Conservation (phyloP, 2,888 invertebrate genomes). For the Coremacera marginata region DNA sequence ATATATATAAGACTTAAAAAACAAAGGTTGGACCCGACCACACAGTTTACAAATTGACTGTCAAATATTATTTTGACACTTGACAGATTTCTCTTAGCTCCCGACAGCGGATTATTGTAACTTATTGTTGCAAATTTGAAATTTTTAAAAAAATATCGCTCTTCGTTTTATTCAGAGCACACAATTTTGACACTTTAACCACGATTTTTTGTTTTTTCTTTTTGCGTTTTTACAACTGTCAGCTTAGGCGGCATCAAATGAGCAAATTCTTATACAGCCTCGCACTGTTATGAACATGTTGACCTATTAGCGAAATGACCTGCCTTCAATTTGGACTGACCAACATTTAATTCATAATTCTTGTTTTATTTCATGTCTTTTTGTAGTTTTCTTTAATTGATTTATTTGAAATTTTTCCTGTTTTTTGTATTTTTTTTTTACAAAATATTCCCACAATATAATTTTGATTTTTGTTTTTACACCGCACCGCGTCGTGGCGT, state of each 20-base stretch:
- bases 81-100: not conserved
- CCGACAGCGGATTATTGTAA: not conserved
- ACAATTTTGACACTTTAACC: not conserved
- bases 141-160: no score
- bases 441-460: not conserved
- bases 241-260: not conserved
- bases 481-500: constrained; percentile 49
- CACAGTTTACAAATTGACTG: constrained; percentile 14
- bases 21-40: not conserved
- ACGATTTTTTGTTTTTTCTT: not conserved
- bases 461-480: constrained; percentile 36
- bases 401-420: not conserved
- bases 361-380: not conserved
- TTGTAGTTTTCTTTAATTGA: not conserved
- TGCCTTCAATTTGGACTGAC: not conserved
- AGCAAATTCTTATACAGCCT: not conserved
- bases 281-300: not conserved
- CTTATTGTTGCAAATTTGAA: not conserved
- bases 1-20: not conserved
- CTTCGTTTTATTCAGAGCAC: not conserved
- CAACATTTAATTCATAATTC: not conserved
- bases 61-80: constrained; percentile 18
- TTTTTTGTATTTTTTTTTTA: constrained; percentile 8
- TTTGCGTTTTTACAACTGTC: not conserved
- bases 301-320: not conserved